Conservation (phyloP, 2,797 vertebrate species). For the Lacerta bilineata region DNA sequence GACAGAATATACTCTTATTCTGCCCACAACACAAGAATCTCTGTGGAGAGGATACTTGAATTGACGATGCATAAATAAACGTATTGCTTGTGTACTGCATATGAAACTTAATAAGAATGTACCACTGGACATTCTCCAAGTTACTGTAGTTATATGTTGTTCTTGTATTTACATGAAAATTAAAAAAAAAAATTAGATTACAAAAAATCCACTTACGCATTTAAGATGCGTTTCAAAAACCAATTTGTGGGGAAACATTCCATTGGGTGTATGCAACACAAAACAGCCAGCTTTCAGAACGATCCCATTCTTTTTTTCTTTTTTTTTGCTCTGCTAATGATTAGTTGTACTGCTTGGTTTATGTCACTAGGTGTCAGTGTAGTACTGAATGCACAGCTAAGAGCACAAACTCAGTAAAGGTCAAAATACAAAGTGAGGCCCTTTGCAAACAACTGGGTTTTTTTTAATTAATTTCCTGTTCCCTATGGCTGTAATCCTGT, state of each 20-base stretch:
- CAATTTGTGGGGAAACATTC: not conserved
- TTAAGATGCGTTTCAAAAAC: not conserved
- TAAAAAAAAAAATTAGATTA: no score
- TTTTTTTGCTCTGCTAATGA: not conserved
- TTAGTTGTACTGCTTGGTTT: not conserved
- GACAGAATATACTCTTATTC: no score
- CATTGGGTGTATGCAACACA: not conserved
- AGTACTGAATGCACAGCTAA: conserved; percentile 26
- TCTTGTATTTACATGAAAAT: no score
- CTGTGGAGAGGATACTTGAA: no score
- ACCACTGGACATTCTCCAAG: no score
- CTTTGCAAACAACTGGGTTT: not conserved
- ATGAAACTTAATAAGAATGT: no score
- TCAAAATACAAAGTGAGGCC: not conserved
- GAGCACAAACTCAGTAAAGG: not conserved
- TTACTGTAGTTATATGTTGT: no score
- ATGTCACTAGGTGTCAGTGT: conserved; percentile 12
- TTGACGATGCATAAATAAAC: no score
- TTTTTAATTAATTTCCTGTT: not conserved
- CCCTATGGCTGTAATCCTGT: not conserved
- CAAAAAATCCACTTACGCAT: not conserved
- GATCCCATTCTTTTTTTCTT: not conserved
- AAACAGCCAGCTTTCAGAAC: not conserved
- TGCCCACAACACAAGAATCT: no score
- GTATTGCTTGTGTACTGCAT: no score